These are phyloP conservation scores for Monomorium pharaonis DNA, from an alignment of 1,140 invertebrate species.

Conservation along the genomic window DNA sequence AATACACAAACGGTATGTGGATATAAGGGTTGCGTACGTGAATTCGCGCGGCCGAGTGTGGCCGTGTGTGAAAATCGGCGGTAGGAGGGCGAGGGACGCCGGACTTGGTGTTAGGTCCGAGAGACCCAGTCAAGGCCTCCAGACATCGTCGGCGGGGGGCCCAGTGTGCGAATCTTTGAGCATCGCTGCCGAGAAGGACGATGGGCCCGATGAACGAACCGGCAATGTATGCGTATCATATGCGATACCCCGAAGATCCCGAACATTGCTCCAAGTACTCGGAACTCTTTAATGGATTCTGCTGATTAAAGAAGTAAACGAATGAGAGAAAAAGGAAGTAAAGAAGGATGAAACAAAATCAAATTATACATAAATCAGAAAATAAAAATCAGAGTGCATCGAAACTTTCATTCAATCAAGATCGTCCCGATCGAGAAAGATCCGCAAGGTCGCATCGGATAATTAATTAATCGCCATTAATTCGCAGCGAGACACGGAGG, in stretches of 20 bases:
- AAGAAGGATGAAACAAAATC: not conserved
- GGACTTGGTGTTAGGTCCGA: conserved; percentile 54
- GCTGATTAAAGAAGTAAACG: conserved; percentile 6
- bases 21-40: conserved; percentile 35
- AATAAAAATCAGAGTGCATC: not conserved
- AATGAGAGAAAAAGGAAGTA: not conserved
- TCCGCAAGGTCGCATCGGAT: not conserved
- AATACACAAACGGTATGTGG: not conserved
- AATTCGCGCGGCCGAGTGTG: conserved; percentile 52
- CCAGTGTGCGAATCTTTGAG: conserved; percentile 71
- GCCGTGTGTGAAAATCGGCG: conserved; percentile 1
- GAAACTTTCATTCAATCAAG: not conserved
- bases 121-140: conserved; percentile 77
- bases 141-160: conserved; percentile 71
- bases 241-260: not conserved
- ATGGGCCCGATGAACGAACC: conserved; percentile 37
- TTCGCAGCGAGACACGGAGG: not conserved
- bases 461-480: conserved; percentile 39
- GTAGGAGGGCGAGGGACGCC: conserved; percentile 24
- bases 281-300: not conserved
- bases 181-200: conserved; percentile 61
- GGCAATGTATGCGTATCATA: conserved; percentile 15
- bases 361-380: not conserved
- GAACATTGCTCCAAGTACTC: not conserved
- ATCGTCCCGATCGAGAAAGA: not conserved